Percentiles rank a stretch among this genome's conserved stretches.
Conservation (phyloP, 2,113 vertebrate species). For the Anseranas semipalmata region DNA sequence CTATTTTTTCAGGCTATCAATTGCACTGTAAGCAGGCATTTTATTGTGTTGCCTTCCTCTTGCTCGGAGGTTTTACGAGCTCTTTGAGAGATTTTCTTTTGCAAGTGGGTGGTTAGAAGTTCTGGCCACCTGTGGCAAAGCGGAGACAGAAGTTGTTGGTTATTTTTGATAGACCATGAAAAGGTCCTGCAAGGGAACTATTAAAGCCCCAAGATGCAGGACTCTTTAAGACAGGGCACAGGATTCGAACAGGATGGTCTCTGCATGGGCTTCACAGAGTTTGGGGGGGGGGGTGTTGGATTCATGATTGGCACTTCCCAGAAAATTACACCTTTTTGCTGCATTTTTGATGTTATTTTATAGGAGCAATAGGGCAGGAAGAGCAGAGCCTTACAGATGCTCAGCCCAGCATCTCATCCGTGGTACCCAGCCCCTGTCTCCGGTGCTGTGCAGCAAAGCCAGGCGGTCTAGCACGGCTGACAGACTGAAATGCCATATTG, state of each 20-base stretch:
- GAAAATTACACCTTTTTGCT: not conserved
- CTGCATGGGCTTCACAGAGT: not conserved
- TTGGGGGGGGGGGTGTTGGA: not conserved
- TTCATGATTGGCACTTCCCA: fast-evolving
- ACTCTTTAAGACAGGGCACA: too few species aligned
- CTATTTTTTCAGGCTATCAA: not conserved
- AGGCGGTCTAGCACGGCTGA: not conserved
- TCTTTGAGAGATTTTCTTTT: not conserved
- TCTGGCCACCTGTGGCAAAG: not conserved
- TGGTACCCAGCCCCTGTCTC: fast-evolving
- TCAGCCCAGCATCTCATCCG: fast-evolving
- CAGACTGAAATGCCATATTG: not conserved
- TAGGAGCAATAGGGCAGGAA: not conserved
- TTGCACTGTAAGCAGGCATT: not conserved
- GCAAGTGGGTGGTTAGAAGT: not conserved
- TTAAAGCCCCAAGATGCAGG: not conserved
- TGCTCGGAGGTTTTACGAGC: not conserved
- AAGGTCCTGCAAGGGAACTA: not conserved
- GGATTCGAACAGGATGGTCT: not conserved
- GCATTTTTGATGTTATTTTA: not conserved
- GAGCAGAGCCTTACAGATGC: not conserved
- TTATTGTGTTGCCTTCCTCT: not conserved
- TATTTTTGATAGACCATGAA: not conserved
- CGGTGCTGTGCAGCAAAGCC: not conserved
- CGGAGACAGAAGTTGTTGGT: not conserved